Evolutionary conservation across 2,113 vertebrate genomes (phyloP).

Genomic region (Aspiorhynchus laticeps): DNA sequence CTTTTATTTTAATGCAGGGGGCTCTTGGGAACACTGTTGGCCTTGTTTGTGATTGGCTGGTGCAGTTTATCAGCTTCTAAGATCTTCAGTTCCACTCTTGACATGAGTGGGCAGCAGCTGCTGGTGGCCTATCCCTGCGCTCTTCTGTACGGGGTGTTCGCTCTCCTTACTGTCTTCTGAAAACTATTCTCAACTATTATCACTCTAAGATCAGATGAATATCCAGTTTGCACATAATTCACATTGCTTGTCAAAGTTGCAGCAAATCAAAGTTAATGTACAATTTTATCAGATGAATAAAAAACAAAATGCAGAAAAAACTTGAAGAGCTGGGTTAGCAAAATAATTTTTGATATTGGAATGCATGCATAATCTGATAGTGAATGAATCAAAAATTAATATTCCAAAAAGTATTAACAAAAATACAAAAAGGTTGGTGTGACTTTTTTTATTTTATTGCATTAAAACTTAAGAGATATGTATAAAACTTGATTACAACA

Average conservation of each 20-base stretch:
- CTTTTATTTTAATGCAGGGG: conserved; percentile 71
- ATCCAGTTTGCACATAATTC: neutral
- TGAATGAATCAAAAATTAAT: neutral
- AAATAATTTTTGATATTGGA: neutral
- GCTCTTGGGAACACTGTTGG: conserved; percentile 71
- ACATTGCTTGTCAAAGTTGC: neutral
- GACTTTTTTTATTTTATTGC: neutral
- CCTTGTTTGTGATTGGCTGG: conserved; percentile 80
- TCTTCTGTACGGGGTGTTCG: conserved; percentile 87
- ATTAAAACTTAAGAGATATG: neutral
- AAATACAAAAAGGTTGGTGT: neutral
- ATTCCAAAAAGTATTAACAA: neutral
- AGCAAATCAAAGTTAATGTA: neutral
- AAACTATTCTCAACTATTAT: neutral
- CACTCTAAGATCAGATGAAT: neutral
- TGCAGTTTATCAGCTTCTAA: conserved; percentile 90
- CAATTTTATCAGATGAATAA: neutral
- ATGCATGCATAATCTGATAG: neutral
- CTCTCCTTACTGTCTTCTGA: conserved; percentile 85
- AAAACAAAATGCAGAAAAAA: neutral
- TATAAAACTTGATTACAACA: conserved; percentile 28
- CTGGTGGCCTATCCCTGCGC: conserved; percentile 88
- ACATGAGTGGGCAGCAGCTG: conserved; percentile 89
- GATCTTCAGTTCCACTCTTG: conserved; percentile 86
- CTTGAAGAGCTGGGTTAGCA: neutral